Evolutionary conservation across 2,888 invertebrate species (phyloP).

Genomic region (Camponotus fellah): DNA sequence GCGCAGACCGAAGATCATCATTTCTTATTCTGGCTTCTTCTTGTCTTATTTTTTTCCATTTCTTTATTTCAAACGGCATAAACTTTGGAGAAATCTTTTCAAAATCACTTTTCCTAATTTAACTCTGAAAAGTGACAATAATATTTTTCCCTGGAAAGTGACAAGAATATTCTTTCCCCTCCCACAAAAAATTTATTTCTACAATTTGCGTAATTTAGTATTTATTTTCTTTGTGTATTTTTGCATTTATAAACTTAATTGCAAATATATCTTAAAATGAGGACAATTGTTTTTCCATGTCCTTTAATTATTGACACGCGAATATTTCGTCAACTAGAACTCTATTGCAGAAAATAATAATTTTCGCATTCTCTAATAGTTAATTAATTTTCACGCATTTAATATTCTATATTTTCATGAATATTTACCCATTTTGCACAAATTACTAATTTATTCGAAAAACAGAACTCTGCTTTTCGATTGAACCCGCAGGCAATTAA

Average conservation of each 20-base stretch:
- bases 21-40: constrained; percentile 39
- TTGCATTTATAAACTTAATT: background rate
- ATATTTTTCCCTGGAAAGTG: background rate
- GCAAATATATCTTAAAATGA: background rate
- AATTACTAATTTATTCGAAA: background rate
- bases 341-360: background rate
- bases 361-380: background rate
- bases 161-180: background rate
- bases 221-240: background rate
- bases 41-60: background rate
- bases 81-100: background rate
- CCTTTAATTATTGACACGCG: background rate
- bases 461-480: background rate
- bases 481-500: background rate
- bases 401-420: background rate
- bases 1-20: constrained; percentile 61
- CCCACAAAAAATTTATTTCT: background rate
- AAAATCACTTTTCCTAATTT: background rate
- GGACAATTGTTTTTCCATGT: background rate
- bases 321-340: background rate
- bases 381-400: background rate
- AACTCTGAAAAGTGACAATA: background rate
- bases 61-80: background rate
- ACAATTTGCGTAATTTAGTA: background rate
- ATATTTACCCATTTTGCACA: background rate